Evolutionary conservation across 2,113 vertebrate genomes (phyloP).

Genomic region (Erythrocercus mccallii): DNA sequence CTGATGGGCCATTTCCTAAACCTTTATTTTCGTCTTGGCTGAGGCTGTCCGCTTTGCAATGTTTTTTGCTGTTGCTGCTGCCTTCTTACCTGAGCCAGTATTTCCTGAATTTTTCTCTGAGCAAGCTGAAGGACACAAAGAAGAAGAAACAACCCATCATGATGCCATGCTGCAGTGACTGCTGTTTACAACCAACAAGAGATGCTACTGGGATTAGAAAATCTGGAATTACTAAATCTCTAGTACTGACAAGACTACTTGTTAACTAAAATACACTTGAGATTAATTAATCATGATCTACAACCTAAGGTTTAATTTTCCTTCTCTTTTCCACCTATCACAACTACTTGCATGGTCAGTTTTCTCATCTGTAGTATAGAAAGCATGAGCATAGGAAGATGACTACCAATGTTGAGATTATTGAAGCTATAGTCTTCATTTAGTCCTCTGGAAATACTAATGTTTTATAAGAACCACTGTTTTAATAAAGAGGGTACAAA

Average conservation of each 20-base stretch:
- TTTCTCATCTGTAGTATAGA: neutral
- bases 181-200: neutral
- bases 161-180: neutral
- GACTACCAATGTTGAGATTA: neutral
- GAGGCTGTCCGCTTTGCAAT: slow-evolving; percentile 81
- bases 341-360: neutral
- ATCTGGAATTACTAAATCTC: neutral
- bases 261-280: neutral
- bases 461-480: neutral
- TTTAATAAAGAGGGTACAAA: neutral
- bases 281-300: neutral
- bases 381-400: neutral
- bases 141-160: neutral
- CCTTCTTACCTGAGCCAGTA: slow-evolving; percentile 95
- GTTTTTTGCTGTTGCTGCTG: slow-evolving; percentile 89
- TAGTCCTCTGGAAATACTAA: neutral
- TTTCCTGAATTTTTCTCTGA: slow-evolving; percentile 99
- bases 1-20: slow-evolving; percentile 77
- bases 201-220: neutral
- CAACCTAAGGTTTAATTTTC: neutral
- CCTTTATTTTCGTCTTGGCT: slow-evolving; percentile 89
- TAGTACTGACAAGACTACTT: neutral
- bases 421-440: neutral
- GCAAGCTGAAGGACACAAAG: slow-evolving; percentile 82
- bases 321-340: neutral